Evolutionary conservation across 2,888 invertebrate species (phyloP).

Genomic region (Didymodactylos carnosus): DNA sequence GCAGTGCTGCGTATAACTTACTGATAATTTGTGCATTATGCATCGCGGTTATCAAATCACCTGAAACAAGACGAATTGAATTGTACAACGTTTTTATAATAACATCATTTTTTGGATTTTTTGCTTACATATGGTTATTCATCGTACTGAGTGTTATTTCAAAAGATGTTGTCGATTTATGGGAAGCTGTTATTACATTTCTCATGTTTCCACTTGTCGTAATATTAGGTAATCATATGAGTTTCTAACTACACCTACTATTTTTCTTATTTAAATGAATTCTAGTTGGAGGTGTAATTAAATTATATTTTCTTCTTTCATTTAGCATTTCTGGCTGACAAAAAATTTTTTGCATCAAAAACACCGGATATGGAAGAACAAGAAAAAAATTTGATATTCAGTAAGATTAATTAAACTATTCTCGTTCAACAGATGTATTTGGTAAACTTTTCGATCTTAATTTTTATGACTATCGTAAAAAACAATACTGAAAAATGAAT

Average conservation of each 20-base stretch:
- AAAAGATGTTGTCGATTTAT: conserved; percentile 37
- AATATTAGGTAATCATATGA: no score
- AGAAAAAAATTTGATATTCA: conserved; percentile 5
- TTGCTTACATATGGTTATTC: conserved; percentile 44
- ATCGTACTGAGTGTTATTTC: conserved; percentile 36
- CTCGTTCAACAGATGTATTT: no score
- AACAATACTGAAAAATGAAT: no score
- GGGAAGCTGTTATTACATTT: conserved; percentile 43
- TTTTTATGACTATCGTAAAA: no score
- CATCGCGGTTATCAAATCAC: conserved; percentile 36
- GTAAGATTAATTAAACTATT: neutral
- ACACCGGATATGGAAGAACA: neutral
- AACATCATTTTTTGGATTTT: conserved; percentile 17
- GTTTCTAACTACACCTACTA: no score
- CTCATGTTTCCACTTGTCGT: conserved; percentile 41
- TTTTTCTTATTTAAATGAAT: no score
- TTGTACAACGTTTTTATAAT: neutral
- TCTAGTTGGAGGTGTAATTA: no score
- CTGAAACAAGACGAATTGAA: conserved; percentile 34
- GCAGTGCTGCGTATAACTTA: conserved; percentile 43
- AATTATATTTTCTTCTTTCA: no score
- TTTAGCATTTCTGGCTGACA: conserved; percentile 2
- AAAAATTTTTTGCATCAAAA: conserved; percentile 5
- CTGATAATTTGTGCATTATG: conserved; percentile 41
- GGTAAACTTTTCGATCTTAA: neutral